Base-by-base conservation (phyloP, 1,140 invertebrate genomes). In the Psix sp. region DNA sequence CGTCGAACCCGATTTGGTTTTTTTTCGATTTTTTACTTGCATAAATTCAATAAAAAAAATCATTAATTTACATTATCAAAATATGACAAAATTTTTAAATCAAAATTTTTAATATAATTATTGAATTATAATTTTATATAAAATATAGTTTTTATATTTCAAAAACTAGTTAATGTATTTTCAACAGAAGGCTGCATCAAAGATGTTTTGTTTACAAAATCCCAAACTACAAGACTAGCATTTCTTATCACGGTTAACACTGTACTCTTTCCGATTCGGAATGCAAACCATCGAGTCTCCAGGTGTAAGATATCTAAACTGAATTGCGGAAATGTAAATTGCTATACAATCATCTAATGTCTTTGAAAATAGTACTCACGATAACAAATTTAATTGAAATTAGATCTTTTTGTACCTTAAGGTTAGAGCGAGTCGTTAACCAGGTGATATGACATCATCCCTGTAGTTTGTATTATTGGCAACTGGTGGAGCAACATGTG, bases 231-330 rank as follows among this genome's bases (percentile, higher is more conserved):
- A 10, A 17, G 15, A 18, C 43, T 31, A 10, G 43, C 33, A 0
- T 10, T 2, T 17, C 15, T 7, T 1, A 46, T 46, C 2, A 46
- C 33, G 2, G 18, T 2, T 2, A 26, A 46, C 2, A 46, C 26
- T n/a, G 43, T 46, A 33, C 43, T 46, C 0, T 0, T 5, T 10
- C 14, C 24, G 1, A 46, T 33, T 16, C 43, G 13, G 17, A 17
- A 46, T 1, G 26, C 14, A 17, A 31, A 17, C n/a, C 43, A 46
- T 46, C n/a, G 42, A 46, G 21, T 46, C 43, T 13, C 43, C 43
- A 1, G 24, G 17, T n/a, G 43, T 16, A n/a, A 46, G 13, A 33
- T 46, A 46, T 18, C 43, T 46, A 45, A 2, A 35, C 13, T 13
- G 13, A 6, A 13, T 14, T 10, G 3, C n/a, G 10, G n/a, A 5